phyloP scores from a whole-genome alignment of 1,140 invertebrate species.

The Thereuonema tuberculata region DNA sequence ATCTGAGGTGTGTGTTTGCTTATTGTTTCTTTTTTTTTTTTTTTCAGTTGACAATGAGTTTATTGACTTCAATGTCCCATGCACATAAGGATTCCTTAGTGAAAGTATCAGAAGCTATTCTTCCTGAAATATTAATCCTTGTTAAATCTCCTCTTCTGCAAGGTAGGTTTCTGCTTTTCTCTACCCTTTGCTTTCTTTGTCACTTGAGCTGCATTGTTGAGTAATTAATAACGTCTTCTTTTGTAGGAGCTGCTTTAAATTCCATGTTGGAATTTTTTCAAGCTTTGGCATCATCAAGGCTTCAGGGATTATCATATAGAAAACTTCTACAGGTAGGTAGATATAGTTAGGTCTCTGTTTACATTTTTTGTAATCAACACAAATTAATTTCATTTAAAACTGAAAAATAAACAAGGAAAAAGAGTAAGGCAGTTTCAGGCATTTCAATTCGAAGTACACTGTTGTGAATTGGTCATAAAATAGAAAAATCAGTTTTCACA shows the following conservation, averaged over 20 bases:
- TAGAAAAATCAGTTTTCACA: too few species aligned
- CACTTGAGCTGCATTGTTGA: too few species aligned
- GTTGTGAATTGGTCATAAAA: too few species aligned
- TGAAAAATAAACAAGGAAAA: too few species aligned
- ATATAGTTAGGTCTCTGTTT: too few species aligned
- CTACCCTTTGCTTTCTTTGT: too few species aligned
- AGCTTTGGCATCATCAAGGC: constrained; percentile 63
- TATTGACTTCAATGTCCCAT: constrained; percentile 36
- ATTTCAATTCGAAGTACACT: too few species aligned
- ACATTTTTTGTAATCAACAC: too few species aligned
- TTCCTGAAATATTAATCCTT: constrained; percentile 72
- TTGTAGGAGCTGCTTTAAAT: constrained; percentile 64
- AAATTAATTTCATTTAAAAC: too few species aligned
- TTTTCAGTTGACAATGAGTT: constrained; percentile 34
- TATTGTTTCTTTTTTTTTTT: constrained; percentile 8
- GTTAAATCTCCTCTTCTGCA: constrained; percentile 82
- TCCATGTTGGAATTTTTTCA: constrained; percentile 85
- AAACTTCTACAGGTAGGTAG: constrained; percentile 28
- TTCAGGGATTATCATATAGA: constrained; percentile 41
- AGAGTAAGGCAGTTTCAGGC: too few species aligned
- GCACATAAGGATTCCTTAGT: constrained; percentile 33
- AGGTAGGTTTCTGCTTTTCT: constrained; percentile 30
- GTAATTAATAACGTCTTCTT: constrained; percentile 19
- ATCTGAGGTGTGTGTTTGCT: too few species aligned
- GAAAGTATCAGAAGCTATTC: constrained; percentile 38